Percentiles rank a stretch among this genome's conserved stretches.
Evolutionary conservation across 2,797 vertebrate genomes (phyloP).

Genomic region (Tadarida brasiliensis): DNA sequence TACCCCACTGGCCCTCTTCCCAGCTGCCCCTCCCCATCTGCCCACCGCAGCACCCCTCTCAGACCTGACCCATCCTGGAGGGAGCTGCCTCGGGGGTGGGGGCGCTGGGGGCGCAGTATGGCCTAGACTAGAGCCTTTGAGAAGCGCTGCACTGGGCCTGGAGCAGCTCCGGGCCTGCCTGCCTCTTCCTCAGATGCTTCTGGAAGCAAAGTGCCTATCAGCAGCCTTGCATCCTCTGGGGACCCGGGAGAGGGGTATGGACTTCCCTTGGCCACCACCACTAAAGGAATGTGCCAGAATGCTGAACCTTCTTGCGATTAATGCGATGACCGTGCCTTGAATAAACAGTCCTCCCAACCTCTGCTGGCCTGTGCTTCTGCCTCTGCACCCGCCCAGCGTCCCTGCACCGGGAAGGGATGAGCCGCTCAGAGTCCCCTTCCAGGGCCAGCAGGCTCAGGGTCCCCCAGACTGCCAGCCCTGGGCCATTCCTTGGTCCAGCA

Average conservation of each 20-base stretch:
- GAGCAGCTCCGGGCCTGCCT: neutral
- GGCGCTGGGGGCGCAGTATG: neutral
- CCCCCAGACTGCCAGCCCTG: neutral
- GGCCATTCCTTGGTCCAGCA: neutral
- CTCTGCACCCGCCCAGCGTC: rapidly evolving
- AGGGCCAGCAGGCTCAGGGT: neutral
- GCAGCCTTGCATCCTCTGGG: slow-evolving; percentile 76
- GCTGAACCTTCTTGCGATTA: slow-evolving; percentile 86
- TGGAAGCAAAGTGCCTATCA: slow-evolving; percentile 85
- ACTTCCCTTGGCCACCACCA: slow-evolving; percentile 80
- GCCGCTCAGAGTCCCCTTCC: neutral
- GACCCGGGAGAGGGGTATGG: slow-evolving; percentile 53
- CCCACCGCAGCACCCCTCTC: neutral
- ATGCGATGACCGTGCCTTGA: slow-evolving; percentile 90
- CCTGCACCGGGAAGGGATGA: neutral
- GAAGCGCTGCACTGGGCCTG: neutral
- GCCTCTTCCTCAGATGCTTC: slow-evolving; percentile 65
- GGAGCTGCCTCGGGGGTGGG: neutral
- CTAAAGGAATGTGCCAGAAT: slow-evolving; percentile 88
- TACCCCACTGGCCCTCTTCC: neutral
- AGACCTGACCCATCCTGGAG: neutral
- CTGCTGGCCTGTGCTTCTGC: neutral
- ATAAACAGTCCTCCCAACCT: slow-evolving; percentile 87
- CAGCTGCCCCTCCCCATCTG: neutral
- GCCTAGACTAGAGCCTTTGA: neutral